phyloP scores from a whole-genome alignment of 2,113 vertebrate genomes.

The Tyrannus savana region DNA sequence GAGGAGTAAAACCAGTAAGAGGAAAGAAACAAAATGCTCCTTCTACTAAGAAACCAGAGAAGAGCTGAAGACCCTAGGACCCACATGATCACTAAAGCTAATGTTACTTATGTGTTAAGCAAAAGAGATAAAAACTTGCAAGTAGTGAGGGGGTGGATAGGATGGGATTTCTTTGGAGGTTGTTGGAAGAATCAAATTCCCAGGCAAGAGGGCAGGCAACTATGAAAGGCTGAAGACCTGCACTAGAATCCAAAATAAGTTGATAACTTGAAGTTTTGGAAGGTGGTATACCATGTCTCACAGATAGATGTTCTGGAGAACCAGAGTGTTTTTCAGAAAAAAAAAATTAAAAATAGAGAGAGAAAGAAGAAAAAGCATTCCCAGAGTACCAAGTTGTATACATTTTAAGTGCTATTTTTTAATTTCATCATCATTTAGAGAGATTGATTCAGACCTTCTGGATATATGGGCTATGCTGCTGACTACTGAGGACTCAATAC shows the following conservation, averaged over 20 bases:
- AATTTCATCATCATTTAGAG: neutral
- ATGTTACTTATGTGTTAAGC: neutral
- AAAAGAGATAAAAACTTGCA: neutral
- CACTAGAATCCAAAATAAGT: neutral
- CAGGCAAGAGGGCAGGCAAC: neutral
- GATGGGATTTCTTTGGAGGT: neutral
- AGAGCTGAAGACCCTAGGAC: neutral
- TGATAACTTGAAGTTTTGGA: neutral
- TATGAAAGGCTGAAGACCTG: neutral
- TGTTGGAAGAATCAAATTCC: neutral
- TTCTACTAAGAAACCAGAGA: neutral
- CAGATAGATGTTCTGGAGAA: neutral
- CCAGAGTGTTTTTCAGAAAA: neutral
- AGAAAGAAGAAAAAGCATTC: neutral
- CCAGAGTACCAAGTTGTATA: neutral
- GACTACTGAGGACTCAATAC: neutral
- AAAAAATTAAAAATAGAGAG: neutral
- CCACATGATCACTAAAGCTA: neutral
- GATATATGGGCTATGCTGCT: neutral
- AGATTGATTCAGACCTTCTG: neutral
- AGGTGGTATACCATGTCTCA: neutral
- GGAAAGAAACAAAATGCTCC: neutral
- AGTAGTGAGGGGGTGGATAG: neutral
- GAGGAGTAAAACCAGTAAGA: neutral
- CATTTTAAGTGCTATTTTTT: neutral